Base-by-base conservation (phyloP, 2,113 vertebrate species). In the Atrichornis clamosus region DNA sequence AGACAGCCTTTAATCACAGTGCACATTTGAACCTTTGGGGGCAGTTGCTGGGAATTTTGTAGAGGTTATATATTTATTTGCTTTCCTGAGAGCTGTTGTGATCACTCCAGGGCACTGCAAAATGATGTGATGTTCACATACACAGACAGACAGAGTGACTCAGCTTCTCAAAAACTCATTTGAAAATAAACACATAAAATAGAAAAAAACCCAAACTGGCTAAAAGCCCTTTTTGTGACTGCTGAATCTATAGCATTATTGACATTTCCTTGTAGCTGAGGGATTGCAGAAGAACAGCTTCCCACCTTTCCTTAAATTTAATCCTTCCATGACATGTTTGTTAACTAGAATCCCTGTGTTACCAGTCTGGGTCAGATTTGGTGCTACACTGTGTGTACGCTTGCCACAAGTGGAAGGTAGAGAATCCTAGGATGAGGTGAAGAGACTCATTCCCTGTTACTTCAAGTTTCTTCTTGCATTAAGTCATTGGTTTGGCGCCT, bases 151-250 rank as follows among this genome's bases (percentile, higher is more conserved):
- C 16, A 35, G 63, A 87, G 50, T 42, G 28, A 77, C 79, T 80
- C 17, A 49, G 55, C 55, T 93, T 68, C 59, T 84, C 59, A 72
- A 83, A 74, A 94, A 58, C 16, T 56, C 37, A 32, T 12, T 75
- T 64, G 44, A 84, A 78, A 72, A 82, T 28, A 58, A 84, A 52
- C 32, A 27, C 24, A 11, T 44, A 37, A 52, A 83, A 87, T 63
- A 64, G 33, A 46, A 69, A 72, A 62, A 65, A 75, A n/a, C 15
- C 24, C 24, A 33, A 62, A 70, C n/a, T 16, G 20, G 14, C 84
- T 93, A 81, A 93, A 94, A 95, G 93, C 89, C 95, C 94, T 97
- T 97, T 91, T 75, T 37, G 19, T 62, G 33, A 47, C 35, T 60
- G 49, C 21, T 73, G 55, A 90, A 68, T 88, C 32, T 78, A 14